phyloP scores from a whole-genome alignment of 2,888 invertebrate species.

The Allacma fusca region DNA sequence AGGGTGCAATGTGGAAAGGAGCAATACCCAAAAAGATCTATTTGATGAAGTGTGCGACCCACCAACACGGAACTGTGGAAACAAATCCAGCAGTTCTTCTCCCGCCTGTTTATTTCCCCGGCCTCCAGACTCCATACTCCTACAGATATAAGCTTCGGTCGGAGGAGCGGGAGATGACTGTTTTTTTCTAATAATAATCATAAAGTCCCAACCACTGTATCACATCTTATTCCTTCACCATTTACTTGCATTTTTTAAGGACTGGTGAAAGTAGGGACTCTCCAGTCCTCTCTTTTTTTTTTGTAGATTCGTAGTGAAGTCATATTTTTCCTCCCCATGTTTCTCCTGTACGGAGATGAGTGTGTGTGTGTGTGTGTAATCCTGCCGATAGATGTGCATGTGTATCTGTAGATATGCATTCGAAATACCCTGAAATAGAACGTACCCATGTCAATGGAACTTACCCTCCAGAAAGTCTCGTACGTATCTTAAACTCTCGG shows the following conservation, averaged over 20 bases:
- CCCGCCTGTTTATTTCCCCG: neutral
- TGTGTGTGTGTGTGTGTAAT: neutral
- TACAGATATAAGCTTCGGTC: neutral
- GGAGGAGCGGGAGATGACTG: neutral
- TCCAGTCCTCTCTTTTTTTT: too few relatives aligned
- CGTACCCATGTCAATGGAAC: neutral
- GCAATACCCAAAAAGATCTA: slow-evolving; percentile 17
- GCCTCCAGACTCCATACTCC: neutral
- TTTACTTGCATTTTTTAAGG: neutral
- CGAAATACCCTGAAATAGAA: neutral
- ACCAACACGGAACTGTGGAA: slow-evolving; percentile 14
- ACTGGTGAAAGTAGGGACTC: slow-evolving; percentile 2
- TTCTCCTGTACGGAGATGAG: neutral
- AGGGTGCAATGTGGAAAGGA: slow-evolving; percentile 1
- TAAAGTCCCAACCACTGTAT: neutral
- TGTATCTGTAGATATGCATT: neutral
- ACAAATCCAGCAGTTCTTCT: slow-evolving; percentile 41
- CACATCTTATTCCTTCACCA: neutral
- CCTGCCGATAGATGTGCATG: neutral
- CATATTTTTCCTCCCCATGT: neutral
- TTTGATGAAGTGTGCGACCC: slow-evolving; percentile 56
- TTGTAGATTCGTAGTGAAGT: neutral
- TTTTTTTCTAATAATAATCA: neutral
- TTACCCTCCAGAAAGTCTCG: neutral
- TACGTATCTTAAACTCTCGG: neutral